phyloP scores from a whole-genome alignment of 2,888 invertebrate genomes.

The Noctua janthina region DNA sequence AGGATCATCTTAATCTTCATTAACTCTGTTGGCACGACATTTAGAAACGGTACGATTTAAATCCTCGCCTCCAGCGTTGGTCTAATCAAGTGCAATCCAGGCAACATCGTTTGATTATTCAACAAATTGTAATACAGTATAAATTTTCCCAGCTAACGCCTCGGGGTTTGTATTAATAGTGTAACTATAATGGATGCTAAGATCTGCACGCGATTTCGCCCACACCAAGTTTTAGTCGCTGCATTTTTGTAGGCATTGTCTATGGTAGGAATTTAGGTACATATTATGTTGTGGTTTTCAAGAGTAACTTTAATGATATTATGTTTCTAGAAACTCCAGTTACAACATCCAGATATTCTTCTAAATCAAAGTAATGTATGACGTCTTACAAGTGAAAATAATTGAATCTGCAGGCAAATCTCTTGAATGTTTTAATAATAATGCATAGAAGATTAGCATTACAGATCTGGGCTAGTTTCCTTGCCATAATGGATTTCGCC shows the following conservation, averaged over 20 bases:
- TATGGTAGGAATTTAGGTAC: conserved; percentile 17
- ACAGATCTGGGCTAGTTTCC: conserved; percentile 63
- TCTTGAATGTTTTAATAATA: conserved; percentile 56
- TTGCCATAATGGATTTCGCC: conserved; percentile 67
- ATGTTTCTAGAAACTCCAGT: not conserved
- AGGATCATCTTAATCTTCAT: conserved; percentile 55
- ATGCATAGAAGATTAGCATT: conserved; percentile 56
- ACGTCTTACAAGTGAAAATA: conserved; percentile 11
- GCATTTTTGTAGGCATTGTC: conserved; percentile 27
- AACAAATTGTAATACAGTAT: conserved; percentile 59
- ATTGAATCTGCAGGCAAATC: conserved; percentile 45
- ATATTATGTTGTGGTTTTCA: not conserved
- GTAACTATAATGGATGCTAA: conserved; percentile 51
- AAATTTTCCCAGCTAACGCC: conserved; percentile 57
- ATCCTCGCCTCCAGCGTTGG: conserved; percentile 52
- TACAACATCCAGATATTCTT: not conserved
- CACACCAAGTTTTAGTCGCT: conserved; percentile 13
- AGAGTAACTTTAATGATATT: not conserved
- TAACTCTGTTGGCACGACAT: conserved; percentile 52
- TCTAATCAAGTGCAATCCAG: conserved; percentile 61
- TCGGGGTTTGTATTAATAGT: conserved; percentile 56
- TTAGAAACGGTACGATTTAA: conserved; percentile 55
- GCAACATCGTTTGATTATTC: conserved; percentile 58
- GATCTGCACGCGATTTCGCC: conserved; percentile 60
- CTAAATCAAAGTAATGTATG: not conserved